A percentile compares a stretch with the other conserved stretches of the same genome.
Evolutionary conservation across 2,113 vertebrate species (phyloP).

Genomic region (Dicentrarchus labrax): DNA sequence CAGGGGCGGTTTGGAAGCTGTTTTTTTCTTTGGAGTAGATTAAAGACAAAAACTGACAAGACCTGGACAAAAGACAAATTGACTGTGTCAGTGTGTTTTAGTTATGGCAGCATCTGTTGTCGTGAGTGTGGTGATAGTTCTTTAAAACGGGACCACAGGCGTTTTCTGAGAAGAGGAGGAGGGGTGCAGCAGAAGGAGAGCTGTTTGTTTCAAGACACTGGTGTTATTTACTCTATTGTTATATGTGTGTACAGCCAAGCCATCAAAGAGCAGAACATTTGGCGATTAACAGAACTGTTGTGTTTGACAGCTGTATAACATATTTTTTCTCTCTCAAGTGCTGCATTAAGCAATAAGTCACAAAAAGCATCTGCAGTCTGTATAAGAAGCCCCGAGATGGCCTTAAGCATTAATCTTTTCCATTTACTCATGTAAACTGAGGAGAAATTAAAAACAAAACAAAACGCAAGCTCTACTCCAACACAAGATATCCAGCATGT

Average conservation of each 20-base stretch:
- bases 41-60: constrained; percentile 58
- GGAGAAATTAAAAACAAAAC: background rate
- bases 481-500: constrained; percentile 26
- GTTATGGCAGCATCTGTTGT: constrained; percentile 69
- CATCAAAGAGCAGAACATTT: constrained; percentile 63
- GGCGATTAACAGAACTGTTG: constrained; percentile 45
- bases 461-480: background rate
- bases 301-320: constrained; percentile 62
- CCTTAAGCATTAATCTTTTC: background rate
- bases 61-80: constrained; percentile 62
- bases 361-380: constrained; percentile 15
- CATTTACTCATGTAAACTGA: background rate
- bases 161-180: constrained; percentile 36
- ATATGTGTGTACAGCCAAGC: constrained; percentile 47
- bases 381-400: background rate
- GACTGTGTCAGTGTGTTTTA: constrained; percentile 58
- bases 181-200: constrained; percentile 29
- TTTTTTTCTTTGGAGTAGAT: constrained; percentile 21
- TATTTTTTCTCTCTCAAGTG: constrained; percentile 24
- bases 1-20: background rate
- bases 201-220: constrained; percentile 56
- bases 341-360: background rate
- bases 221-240: constrained; percentile 70
- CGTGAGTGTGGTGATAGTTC: constrained; percentile 38
- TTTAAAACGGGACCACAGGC: constrained; percentile 16